phyloP scores from a whole-genome alignment of 1,140 invertebrate genomes.

The Dendrolimus punctatus region DNA sequence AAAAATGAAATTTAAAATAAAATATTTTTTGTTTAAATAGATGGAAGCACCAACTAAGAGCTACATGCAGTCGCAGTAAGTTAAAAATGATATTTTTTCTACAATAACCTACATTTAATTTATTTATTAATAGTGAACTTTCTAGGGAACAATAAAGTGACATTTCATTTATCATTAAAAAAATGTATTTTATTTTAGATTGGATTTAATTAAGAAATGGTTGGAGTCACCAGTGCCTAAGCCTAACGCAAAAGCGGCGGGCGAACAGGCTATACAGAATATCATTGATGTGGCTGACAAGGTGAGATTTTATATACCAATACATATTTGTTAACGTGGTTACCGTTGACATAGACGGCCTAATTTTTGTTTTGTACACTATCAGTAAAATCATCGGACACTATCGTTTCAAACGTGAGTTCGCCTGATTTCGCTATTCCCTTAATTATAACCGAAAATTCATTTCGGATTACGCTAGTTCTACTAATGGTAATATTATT shows the following conservation, averaged over 20 bases:
- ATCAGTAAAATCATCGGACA: no score
- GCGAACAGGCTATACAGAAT: constrained; percentile 30
- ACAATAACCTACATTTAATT: no score
- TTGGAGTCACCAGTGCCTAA: constrained; percentile 30
- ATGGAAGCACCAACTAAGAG: constrained; percentile 28
- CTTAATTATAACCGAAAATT: no score
- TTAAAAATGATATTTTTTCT: constrained; percentile 3
- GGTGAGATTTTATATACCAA: constrained; percentile 17
- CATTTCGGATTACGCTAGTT: no score
- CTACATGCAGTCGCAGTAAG: constrained; percentile 44
- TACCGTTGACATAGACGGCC: no score
- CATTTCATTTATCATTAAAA: no score
- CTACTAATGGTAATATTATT: no score
- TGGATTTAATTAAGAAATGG: constrained; percentile 46
- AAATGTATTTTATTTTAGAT: constrained; percentile 31
- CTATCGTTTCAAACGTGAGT: no score
- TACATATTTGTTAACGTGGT: not conserved
- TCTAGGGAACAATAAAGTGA: not conserved
- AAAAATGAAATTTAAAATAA: not conserved
- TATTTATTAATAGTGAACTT: not conserved
- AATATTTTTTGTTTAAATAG: constrained; percentile 19
- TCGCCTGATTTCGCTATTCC: no score
- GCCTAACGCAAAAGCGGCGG: constrained; percentile 29
- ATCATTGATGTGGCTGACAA: constrained; percentile 39
- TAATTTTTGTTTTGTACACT: no score